phyloP scores from a whole-genome alignment of 2,113 vertebrate species.

The Microtus pennsylvanicus region DNA sequence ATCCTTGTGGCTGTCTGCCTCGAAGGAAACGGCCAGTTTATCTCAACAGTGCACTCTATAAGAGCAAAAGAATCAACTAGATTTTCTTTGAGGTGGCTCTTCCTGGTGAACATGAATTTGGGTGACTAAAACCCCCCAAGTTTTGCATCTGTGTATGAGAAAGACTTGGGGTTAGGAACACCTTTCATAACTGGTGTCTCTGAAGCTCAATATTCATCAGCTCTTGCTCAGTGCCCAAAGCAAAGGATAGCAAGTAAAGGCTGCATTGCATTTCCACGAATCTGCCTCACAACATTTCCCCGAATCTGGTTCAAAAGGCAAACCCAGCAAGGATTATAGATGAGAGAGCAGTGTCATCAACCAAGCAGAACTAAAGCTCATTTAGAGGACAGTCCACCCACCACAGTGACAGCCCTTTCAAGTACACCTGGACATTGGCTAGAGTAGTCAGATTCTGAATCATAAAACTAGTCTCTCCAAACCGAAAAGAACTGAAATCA shows the following conservation, averaged over 20 bases:
- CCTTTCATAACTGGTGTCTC: neutral
- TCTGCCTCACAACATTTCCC: neutral
- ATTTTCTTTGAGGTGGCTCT: neutral
- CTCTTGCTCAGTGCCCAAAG: neutral
- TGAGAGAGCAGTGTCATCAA: neutral
- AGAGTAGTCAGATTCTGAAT: neutral
- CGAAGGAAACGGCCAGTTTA: neutral
- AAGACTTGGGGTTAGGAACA: neutral
- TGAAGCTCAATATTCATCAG: conserved; percentile 35
- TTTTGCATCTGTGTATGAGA: conserved; percentile 8
- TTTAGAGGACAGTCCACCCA: neutral
- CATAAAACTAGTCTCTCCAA: conserved; percentile 15
- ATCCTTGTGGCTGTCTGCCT: neutral
- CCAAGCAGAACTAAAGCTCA: neutral
- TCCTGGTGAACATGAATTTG: neutral
- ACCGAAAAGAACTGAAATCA: conserved; percentile 42
- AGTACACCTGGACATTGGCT: neutral
- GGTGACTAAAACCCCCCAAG: neutral
- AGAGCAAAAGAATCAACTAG: neutral
- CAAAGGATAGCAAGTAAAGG: neutral
- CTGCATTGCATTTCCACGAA: neutral
- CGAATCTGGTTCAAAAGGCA: conserved; percentile 37
- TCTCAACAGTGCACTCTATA: conserved; percentile 1
- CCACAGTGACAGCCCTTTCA: neutral
- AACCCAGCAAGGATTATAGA: conserved; percentile 39